These are phyloP conservation scores for Amphiura filiformis DNA, from an alignment of 35 echinoderm and acorn worm genomes.

Conservation along the genomic window DNA sequence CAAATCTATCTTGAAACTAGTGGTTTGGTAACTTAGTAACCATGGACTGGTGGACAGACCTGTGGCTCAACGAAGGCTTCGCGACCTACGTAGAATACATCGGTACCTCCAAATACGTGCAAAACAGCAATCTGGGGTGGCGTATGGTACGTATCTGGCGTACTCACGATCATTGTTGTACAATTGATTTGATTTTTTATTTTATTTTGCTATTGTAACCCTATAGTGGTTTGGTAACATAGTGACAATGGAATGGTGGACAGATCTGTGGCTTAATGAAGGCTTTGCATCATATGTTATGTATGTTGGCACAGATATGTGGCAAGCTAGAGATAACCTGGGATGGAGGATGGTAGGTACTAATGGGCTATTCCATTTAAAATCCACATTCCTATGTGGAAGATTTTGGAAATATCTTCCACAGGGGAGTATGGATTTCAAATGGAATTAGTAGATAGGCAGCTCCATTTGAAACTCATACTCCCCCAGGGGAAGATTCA, in stretches of 20 bases:
- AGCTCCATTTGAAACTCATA: too few species aligned
- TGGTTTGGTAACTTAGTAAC: constrained; percentile 98
- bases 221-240: constrained; percentile 97
- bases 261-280: constrained; percentile 93
- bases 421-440: too few species aligned
- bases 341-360: constrained; percentile 86
- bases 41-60: constrained; percentile 90
- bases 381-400: too few species aligned
- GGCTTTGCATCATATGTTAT: constrained; percentile 81
- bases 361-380: too few species aligned
- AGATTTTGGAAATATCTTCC: too few species aligned
- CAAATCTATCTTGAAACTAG: constrained; percentile 32
- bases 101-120: constrained; percentile 34
- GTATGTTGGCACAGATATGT: constrained; percentile 71
- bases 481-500: too few species aligned
- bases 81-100: constrained; percentile 77
- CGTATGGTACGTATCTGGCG: constrained; percentile 67
- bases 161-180: neutral
- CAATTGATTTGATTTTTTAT: neutral
- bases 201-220: neutral
- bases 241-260: constrained; percentile 93
- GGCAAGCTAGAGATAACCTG: constrained; percentile 6
- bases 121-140: constrained; percentile 38
- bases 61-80: constrained; percentile 96
- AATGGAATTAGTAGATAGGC: too few species aligned